Percentiles rank a stretch among this genome's conserved stretches.
Conservation (phyloP, 2,797 vertebrate species). For the Myiotriccus ornatus region DNA sequence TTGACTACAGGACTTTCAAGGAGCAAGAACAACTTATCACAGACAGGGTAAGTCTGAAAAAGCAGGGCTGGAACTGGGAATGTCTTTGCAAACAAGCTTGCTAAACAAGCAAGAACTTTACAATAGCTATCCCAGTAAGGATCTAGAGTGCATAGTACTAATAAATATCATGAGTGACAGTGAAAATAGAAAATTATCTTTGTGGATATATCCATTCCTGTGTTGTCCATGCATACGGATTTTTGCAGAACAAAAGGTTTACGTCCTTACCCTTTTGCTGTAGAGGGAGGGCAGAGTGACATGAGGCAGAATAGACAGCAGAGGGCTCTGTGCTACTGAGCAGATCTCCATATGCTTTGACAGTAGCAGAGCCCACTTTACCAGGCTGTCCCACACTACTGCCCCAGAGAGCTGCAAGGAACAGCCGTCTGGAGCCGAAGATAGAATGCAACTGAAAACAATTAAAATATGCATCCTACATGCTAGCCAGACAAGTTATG, state of each 20-base stretch:
- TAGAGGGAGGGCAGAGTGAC: not conserved
- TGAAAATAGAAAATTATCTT: not conserved
- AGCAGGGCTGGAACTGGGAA: not conserved
- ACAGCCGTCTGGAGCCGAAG: not conserved
- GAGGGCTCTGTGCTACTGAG: not conserved
- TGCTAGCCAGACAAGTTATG: not conserved
- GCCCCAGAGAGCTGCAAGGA: not conserved
- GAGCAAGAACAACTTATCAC: not conserved
- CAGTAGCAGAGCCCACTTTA: not conserved
- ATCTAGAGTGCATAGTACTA: not conserved
- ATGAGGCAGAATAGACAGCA: not conserved
- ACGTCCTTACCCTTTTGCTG: not conserved
- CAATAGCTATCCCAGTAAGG: not conserved
- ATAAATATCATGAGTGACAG: not conserved
- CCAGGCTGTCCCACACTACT: not conserved
- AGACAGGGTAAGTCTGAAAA: not conserved
- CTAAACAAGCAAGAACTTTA: not conserved
- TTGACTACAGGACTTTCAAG: not conserved
- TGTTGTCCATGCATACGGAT: not conserved
- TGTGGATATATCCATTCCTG: not conserved
- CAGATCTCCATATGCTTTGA: not conserved
- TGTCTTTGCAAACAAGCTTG: not conserved
- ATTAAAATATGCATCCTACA: not conserved
- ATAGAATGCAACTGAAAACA: fast-evolving
- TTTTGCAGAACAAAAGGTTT: not conserved